Base-by-base conservation (phyloP, 2,113 vertebrate genomes). In the Hucho hucho region DNA sequence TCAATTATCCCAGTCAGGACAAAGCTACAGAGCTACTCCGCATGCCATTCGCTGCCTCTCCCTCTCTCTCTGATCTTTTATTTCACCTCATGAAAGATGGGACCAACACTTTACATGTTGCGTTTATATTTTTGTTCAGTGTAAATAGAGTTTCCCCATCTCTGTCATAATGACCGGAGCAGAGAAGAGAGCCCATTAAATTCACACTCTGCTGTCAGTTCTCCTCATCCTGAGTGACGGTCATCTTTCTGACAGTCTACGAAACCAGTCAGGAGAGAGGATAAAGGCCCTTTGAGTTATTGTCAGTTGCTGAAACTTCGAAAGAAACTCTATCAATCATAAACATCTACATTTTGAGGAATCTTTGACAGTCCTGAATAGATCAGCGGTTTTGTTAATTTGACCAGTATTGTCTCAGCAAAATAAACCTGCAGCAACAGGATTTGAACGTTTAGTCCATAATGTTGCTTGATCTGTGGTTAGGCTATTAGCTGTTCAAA, bases 161-260 rank as follows among this genome's bases (percentile, higher is more conserved):
- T 77, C 79, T 79, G 73, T 81, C 77, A 47, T 81, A 81, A 85
- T 84, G 43, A 16, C 70, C 73, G 72, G 72, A 84, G 78, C 74
- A 37, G 37, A 37, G 37, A 79, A 59, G 80, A 79, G 49, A 64
- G 63, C 76, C 81, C 37, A 75, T 24, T 87, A 61, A 78, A 79
- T 83, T 77, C 76, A 26, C 76, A 81, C 81, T 71, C 70, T 6
- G 22, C 81, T 80, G 79, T 84, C 82, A 83, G 79, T 84, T 76
- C 79, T 83, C 79, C 73, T 83, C 78, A 67, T 73, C 25, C 47
- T 49, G 79, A 61, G 71, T 22, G 69, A 87, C 65, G 49, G 64
- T 25, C 69, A 6, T 66, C 75, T 80, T 81, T 79, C 72, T 76
- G 84, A 32, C 22, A 4, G 59, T 3, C 81, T 75, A 73, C 79